Percentiles rank a stretch among this genome's conserved stretches.
These are phyloP conservation scores for Drosophila repletoides DNA, from an alignment of 1,140 invertebrate genomes.

Conservation along the genomic window DNA sequence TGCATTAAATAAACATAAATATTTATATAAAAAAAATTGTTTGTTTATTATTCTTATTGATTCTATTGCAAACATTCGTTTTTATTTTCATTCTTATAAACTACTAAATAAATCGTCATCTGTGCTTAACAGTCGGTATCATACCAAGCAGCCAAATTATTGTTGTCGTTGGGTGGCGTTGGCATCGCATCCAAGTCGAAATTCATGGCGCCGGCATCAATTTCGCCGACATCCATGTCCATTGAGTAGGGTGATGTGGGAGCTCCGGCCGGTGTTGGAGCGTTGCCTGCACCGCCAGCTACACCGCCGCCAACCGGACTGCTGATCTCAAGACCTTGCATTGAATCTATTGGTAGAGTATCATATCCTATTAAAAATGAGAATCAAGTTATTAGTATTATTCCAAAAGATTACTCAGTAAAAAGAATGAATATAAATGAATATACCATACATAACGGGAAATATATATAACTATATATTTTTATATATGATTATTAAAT, in stretches of 20 bases:
- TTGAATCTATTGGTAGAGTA: constrained; percentile 97
- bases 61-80: constrained; percentile 78
- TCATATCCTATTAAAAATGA: constrained; percentile 90
- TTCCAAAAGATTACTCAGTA: background rate
- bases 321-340: constrained; percentile 96
- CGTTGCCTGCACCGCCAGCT: constrained; percentile 52
- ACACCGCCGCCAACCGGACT: constrained; percentile 83
- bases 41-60: constrained; percentile 46
- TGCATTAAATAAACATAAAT: background rate
- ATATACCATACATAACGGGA: background rate
- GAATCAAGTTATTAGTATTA: constrained; percentile 7
- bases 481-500: background rate
- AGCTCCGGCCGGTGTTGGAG: constrained; percentile 87
- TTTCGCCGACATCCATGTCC: constrained; percentile 93
- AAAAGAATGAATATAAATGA: background rate
- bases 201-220: constrained; percentile 89
- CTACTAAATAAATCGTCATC: constrained; percentile 24
- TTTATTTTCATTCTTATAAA: constrained; percentile 67
- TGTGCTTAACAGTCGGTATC: constrained; percentile 94
- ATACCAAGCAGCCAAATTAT: constrained; percentile 96
- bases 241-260: constrained; percentile 85
- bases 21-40: background rate
- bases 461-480: background rate
- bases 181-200: constrained; percentile 93
- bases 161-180: constrained; percentile 94